Evolutionary conservation across 2,113 vertebrate genomes (phyloP), one percentile per base, ranked within the genome.

Genomic region (Micromys minutus): DNA sequence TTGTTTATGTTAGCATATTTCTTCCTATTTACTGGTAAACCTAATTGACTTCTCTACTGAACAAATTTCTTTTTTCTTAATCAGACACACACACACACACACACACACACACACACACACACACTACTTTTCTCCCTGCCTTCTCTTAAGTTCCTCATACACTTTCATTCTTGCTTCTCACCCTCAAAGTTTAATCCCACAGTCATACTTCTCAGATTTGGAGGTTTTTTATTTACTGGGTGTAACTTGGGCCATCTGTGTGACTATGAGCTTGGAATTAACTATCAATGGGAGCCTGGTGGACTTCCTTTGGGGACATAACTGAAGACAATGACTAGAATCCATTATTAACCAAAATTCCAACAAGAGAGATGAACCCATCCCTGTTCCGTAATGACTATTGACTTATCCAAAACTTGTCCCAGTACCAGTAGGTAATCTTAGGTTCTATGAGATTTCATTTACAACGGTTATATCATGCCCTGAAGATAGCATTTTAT

Each of bases 1-100:
- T 52, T 52, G 50, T 52, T 26, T 69, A 96, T 75, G 7, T 92
- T 67, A 90, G 76, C 7, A 86, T 11, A 15, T 90, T 96, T 87
- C 19, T 61, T 85, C 31, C 34, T 86, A 89, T 69, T 50, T 90
- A 90, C 81, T 92, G 72, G 47, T 26, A 92, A 94, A 19, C 13
- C 65, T 7, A 22, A 63, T 87, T 52, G 92, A 81, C 89, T 71
- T 63, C n/a, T 79, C 24, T 84, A 59, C 39, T 81, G 22, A 81
- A 39, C 39, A 10, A 42, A 39, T 42, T 81, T 81, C 36, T 81
- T 81, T 22, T 39, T 59, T 59, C 11, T 39, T 39, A 81, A 29
- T 81, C 26, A n/a, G 5, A 59, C 55, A 81, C 22, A 81, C 13
- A 42, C 21, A 26, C 4, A 26, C 69, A 39, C 19, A 71, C 69